Conservation (phyloP, 2,888 invertebrate species). For the Sminthurides aquaticus region DNA sequence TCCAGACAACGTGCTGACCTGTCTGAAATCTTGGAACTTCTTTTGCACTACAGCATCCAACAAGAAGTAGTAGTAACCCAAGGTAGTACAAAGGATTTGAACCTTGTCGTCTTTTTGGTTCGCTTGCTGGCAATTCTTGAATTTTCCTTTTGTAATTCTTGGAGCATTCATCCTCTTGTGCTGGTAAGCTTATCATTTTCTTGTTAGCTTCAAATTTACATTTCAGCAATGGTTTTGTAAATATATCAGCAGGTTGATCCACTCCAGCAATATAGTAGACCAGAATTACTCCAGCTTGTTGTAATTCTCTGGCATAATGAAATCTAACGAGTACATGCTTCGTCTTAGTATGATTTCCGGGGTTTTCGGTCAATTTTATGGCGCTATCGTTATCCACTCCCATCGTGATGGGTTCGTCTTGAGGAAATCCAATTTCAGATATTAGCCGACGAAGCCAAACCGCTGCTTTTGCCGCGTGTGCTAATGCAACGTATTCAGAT, state of each 20-base stretch:
- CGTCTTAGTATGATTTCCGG: conserved; percentile 30
- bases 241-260: conserved; percentile 6
- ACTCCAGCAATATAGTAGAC: neutral
- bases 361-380: conserved; percentile 34
- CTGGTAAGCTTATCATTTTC: neutral
- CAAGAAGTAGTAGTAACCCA: neutral
- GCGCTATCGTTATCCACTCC: conserved; percentile 36
- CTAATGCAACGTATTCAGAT: conserved; percentile 35
- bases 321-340: conserved; percentile 41
- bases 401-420: neutral
- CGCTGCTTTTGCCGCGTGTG: conserved; percentile 22
- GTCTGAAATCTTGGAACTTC: neutral
- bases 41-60: neutral
- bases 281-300: neutral
- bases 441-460: conserved; percentile 31
- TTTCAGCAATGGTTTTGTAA: conserved; percentile 12
- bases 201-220: neutral
- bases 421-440: conserved; percentile 18
- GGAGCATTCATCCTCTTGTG: neutral
- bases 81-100: neutral
- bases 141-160: neutral
- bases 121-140: neutral
- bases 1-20: neutral
- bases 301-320: conserved; percentile 24
- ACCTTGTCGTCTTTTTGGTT: neutral